A percentile compares a stretch with the other conserved stretches of the same genome.
Conservation (phyloP, 2,113 vertebrate genomes). For the Serilophus lunatus region DNA sequence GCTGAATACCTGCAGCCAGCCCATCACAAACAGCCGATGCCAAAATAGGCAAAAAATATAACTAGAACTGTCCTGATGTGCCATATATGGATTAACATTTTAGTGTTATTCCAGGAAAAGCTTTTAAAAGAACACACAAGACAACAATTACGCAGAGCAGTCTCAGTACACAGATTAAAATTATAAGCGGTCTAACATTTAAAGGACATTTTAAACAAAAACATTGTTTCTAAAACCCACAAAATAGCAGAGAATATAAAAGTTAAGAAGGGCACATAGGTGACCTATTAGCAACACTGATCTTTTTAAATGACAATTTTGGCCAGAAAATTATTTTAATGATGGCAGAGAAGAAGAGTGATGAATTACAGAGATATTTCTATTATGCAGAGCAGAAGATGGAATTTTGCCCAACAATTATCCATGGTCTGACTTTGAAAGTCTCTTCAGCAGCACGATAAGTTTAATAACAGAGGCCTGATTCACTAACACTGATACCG, state of each 20-base stretch:
- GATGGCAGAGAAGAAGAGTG: not conserved
- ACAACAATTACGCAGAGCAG: slow-evolving; percentile 22
- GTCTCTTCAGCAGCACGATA: slow-evolving; percentile 16
- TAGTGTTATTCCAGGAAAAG: slow-evolving; percentile 75
- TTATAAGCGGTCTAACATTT: slow-evolving; percentile 1
- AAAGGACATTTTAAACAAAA: not conserved
- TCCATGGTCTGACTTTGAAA: slow-evolving; percentile 25
- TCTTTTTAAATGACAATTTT: not conserved
- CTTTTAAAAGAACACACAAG: slow-evolving; percentile 71
- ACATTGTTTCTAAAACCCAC: not conserved
- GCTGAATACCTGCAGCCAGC: not conserved
- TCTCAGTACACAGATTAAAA: not conserved
- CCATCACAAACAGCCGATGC: not conserved
- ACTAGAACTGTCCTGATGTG: slow-evolving; percentile 25
- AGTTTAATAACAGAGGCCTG: slow-evolving; percentile 52
- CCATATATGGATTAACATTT: slow-evolving; percentile 73
- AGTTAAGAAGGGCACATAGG: not conserved
- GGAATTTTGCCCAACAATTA: slow-evolving; percentile 30
- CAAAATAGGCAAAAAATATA: slow-evolving; percentile 8
- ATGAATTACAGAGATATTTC: slow-evolving; percentile 22
- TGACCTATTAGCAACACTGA: not conserved
- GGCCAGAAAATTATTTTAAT: not conserved
- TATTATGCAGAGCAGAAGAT: not conserved
- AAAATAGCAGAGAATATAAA: not conserved
- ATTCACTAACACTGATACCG: slow-evolving; percentile 14